Percentiles rank a stretch among this genome's conserved stretches.
phyloP scores from a whole-genome alignment of 2,797 vertebrate species.

The Enteromius argenteus region DNA sequence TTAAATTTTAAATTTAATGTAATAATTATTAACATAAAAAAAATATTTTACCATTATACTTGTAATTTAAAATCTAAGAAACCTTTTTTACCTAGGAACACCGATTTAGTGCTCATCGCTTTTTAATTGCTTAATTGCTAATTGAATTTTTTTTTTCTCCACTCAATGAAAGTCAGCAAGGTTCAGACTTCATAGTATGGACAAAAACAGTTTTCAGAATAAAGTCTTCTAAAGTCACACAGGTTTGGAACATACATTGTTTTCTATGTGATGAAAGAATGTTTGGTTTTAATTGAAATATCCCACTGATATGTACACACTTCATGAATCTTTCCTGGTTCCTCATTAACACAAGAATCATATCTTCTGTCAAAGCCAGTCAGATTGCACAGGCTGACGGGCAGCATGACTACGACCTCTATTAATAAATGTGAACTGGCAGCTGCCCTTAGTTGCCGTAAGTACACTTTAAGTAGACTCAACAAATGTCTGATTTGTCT shows the following conservation, averaged over 20 bases:
- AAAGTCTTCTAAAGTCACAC: background rate
- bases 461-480: conserved; percentile 50
- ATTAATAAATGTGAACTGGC: background rate
- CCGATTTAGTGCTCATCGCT: background rate
- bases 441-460: conserved; percentile 39
- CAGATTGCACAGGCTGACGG: background rate
- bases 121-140: background rate
- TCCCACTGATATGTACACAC: background rate
- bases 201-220: background rate
- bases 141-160: background rate
- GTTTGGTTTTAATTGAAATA: background rate
- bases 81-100: background rate
- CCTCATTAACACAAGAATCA: conserved; percentile 19
- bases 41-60: too few species aligned
- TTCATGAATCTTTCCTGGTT: background rate
- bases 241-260: background rate
- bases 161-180: background rate
- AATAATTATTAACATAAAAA: background rate
- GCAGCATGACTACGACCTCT: conserved; percentile 20
- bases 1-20: too few species aligned
- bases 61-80: too few species aligned
- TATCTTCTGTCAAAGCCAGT: conserved; percentile 1
- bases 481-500: conserved; percentile 63
- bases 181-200: background rate
- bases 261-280: background rate